phyloP scores from a whole-genome alignment of 2,888 invertebrate species.

The Chymomyza procnemis region DNA sequence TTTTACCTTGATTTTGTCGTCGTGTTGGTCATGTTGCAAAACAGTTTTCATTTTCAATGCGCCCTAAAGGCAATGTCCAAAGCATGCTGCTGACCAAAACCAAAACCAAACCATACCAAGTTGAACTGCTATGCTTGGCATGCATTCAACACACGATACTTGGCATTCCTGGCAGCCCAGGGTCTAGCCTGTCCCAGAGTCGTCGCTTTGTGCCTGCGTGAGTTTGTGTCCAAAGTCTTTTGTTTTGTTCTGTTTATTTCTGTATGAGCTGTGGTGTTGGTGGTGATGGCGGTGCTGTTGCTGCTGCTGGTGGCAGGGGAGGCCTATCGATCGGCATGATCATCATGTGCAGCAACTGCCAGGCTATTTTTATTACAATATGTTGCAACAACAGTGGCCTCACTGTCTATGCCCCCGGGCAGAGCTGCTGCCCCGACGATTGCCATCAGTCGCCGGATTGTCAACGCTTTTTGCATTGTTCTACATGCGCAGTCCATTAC shows the following conservation, averaged over 20 bases:
- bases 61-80: constrained; percentile 57
- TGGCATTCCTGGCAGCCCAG: constrained; percentile 67
- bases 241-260: constrained; percentile 45
- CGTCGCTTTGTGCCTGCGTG: constrained; percentile 47
- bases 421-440: not conserved
- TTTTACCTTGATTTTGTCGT: constrained; percentile 61
- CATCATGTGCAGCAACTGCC: constrained; percentile 57
- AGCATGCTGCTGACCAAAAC: constrained; percentile 7
- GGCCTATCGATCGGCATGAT: constrained; percentile 68
- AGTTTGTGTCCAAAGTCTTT: constrained; percentile 71
- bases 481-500: constrained; percentile 72
- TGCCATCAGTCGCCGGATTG: constrained; percentile 40
- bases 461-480: constrained; percentile 71
- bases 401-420: not conserved
- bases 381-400: constrained; percentile 47
- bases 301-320: constrained; percentile 10
- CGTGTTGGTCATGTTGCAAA: constrained; percentile 58
- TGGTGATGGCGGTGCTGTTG: not conserved
- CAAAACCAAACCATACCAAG: not conserved
- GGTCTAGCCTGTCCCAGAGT: constrained; percentile 24
- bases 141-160: constrained; percentile 73
- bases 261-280: not conserved
- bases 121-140: constrained; percentile 62
- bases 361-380: constrained; percentile 69
- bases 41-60: constrained; percentile 71